Conservation (phyloP, 2,888 invertebrate genomes). For the Drosophila anomelani region DNA sequence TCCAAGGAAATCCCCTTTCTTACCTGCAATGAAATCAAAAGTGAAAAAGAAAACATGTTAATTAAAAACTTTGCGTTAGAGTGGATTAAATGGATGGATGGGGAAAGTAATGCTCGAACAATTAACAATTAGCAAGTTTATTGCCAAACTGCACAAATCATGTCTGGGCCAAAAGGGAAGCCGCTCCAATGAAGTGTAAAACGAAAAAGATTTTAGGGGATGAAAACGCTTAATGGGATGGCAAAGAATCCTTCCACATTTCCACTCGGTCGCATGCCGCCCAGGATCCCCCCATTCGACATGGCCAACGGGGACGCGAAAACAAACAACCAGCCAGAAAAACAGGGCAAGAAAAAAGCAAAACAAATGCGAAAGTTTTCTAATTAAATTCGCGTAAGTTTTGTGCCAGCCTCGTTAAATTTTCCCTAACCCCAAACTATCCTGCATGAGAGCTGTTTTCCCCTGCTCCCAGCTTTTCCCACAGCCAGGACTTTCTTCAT, state of each 20-base stretch:
- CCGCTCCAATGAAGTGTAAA: constrained; percentile 37
- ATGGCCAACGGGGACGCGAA: constrained; percentile 3
- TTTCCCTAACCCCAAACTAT: constrained; percentile 46
- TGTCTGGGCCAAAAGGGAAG: constrained; percentile 48
- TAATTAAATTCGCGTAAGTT: constrained; percentile 72
- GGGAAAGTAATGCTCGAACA: constrained; percentile 30
- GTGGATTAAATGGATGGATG: constrained; percentile 9
- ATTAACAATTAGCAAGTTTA: constrained; percentile 67
- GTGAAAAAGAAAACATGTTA: constrained; percentile 63
- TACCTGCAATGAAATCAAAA: constrained; percentile 67
- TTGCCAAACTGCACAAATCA: constrained; percentile 61
- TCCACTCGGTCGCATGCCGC: not conserved
- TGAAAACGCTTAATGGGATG: constrained; percentile 2
- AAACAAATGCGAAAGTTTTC: constrained; percentile 69
- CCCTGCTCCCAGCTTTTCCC: not conserved
- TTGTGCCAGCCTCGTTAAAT: constrained; percentile 43
- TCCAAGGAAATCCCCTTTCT: constrained; percentile 29
- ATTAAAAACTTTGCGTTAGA: constrained; percentile 54
- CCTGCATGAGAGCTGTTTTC: constrained; percentile 5
- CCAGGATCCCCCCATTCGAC: not conserved
- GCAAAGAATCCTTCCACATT: constrained; percentile 17
- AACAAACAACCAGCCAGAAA: constrained; percentile 12
- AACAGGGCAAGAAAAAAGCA: constrained; percentile 17
- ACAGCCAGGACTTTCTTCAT: constrained; percentile 10
- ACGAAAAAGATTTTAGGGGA: constrained; percentile 5